Evolutionary conservation across 1,140 invertebrate species (phyloP).

Genomic region (Ceratoteleas bidentatus): DNA sequence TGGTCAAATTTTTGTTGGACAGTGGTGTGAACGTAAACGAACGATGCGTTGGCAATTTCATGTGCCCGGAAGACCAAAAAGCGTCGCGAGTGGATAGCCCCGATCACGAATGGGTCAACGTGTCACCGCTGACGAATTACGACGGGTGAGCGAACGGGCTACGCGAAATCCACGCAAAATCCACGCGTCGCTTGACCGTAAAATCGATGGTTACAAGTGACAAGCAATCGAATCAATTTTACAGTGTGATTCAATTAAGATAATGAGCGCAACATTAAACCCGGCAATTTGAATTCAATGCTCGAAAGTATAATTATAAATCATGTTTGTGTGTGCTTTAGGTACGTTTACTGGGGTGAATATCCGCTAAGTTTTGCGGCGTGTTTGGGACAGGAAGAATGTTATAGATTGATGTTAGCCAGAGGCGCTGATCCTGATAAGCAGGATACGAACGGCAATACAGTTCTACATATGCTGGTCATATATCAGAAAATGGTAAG

Average conservation of each 20-base stretch:
- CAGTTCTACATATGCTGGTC: conserved; percentile 97
- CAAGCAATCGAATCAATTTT: background rate
- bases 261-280: conserved; percentile 1
- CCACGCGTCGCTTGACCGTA: too few species aligned
- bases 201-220: background rate
- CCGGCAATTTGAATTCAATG: conserved; percentile 2
- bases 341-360: conserved; percentile 99
- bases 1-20: conserved; percentile 97
- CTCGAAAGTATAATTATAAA: conserved; percentile 29
- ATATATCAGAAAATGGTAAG: conserved; percentile 96
- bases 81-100: conserved; percentile 91
- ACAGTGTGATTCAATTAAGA: background rate
- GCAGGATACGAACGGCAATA: conserved; percentile 99
- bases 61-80: conserved; percentile 99
- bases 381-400: conserved; percentile 98
- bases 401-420: conserved; percentile 95
- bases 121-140: conserved; percentile 94
- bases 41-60: conserved; percentile 96
- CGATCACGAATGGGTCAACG: conserved; percentile 95
- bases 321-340: conserved; percentile 72
- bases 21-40: conserved; percentile 95
- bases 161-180: background rate
- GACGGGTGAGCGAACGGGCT: too few species aligned
- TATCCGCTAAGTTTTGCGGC: conserved; percentile 98
- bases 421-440: conserved; percentile 96